Evolutionary conservation across 2,113 vertebrate genomes (phyloP), one percentile per base, ranked within the genome.

Genomic region (Ranitomeya variabilis): DNA sequence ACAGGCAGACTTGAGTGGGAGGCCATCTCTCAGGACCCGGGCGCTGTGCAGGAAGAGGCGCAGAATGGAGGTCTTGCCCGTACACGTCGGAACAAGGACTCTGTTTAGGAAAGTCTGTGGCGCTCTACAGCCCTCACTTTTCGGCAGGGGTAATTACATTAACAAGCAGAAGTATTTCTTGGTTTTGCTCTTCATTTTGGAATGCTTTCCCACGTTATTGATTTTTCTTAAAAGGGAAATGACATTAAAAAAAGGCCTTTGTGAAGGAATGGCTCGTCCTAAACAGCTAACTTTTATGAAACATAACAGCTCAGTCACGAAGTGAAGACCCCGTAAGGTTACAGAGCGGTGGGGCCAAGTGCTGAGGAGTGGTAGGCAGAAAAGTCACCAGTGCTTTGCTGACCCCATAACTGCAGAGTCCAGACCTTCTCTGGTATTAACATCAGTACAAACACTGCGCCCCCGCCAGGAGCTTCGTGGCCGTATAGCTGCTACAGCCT

Each of bases 151-250:
- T 64, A 82, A 64, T 82, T 45, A 82, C 26, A 82, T 82, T 64
- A 64, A 62, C 59, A 37, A 31, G 31, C 59, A 82, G 80, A 64
- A 64, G 80, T 45, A 31, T 64, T 82, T 62, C 26, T 82, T 82
- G 80, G 80, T 45, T 62, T 21, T 37, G 23, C 31, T 21, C 8
- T 21, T 19, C 4, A 45, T 64, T 82, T 62, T 51, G 31, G 31
- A 82, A 82, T 82, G 57, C 45, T 37, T 64, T 62, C 51, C 51
- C 15, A 45, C 59, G 37, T 64, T 21, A 1, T 18, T n/a, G 31
- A 45, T 45, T 45, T 18, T n/a, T 19, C 31, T 64, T 64, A 21
- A 45, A 82, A 64, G 31, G 79, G 57, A 62, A 78, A 54, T 52
- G 16, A 51, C 31, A 51, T 7, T 1, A 76, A 19, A 52, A 18